Percentiles rank a stretch among this genome's conserved stretches.
These are phyloP conservation scores for Brachyopa scutellaris DNA, from an alignment of 2,888 invertebrate genomes.

Conservation along the genomic window DNA sequence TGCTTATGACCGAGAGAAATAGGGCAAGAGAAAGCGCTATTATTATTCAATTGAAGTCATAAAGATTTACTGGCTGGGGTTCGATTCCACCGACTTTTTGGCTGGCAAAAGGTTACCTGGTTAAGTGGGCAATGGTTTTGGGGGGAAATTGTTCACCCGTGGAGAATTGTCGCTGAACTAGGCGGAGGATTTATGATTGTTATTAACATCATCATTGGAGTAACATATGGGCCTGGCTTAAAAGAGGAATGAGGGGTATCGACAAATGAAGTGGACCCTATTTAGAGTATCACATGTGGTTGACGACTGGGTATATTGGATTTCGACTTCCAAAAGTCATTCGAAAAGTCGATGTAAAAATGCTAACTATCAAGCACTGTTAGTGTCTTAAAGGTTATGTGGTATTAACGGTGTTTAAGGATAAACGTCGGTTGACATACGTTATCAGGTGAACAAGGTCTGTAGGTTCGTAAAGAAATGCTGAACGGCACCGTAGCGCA, in stretches of 20 bases:
- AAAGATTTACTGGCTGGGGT: slow-evolving; percentile 41
- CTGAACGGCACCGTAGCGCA: no score
- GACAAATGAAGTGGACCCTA: slow-evolving; percentile 21
- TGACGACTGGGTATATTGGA: no score
- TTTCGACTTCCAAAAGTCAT: no score
- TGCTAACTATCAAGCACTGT: no score
- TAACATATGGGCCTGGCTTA: slow-evolving; percentile 33
- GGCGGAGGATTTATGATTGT: slow-evolving; percentile 42
- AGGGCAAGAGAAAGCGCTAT: slow-evolving; percentile 18
- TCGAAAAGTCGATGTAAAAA: no score
- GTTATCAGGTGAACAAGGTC: no score
- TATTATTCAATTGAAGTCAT: slow-evolving; percentile 51
- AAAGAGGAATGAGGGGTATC: no score
- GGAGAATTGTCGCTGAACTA: slow-evolving; percentile 2
- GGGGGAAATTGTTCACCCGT: not conserved
- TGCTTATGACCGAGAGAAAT: slow-evolving; percentile 12
- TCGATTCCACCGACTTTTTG: not conserved
- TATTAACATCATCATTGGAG: slow-evolving; percentile 49
- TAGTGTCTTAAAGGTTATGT: no score
- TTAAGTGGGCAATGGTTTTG: slow-evolving; percentile 17
- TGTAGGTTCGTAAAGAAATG: no score
- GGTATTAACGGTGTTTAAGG: no score
- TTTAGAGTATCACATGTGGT: no score
- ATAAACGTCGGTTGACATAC: no score
- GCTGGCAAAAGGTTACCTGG: slow-evolving; percentile 9